A percentile compares a stretch with the other conserved stretches of the same genome.
Conservation (phyloP, 1,140 invertebrate genomes). For the Mizuhopecten yessoensis region DNA sequence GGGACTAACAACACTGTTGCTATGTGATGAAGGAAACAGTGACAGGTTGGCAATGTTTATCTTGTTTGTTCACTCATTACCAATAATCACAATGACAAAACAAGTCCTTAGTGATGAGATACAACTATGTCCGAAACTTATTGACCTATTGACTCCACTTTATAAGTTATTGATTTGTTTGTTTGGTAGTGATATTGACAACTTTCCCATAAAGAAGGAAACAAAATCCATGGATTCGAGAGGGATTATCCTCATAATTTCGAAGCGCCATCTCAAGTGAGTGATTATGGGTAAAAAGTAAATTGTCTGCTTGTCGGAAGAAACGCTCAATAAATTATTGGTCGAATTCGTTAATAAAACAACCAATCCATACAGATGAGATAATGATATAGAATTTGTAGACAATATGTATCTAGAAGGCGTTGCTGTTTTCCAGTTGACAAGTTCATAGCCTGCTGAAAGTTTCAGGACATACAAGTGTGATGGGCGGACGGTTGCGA, state of each 20-base stretch:
- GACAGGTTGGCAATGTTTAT: too few species aligned
- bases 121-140: not conserved
- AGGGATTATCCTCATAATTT: not conserved
- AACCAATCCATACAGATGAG: not conserved
- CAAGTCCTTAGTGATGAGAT: too few species aligned
- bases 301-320: not conserved
- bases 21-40: too few species aligned
- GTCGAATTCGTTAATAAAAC: not conserved
- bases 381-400: too few species aligned
- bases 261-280: not conserved
- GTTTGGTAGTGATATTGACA: not conserved
- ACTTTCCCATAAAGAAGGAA: too few species aligned
- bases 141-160: not conserved
- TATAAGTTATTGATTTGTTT: not conserved
- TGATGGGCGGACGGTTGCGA: too few species aligned
- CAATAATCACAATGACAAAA: too few species aligned
- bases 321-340: not conserved
- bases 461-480: not conserved
- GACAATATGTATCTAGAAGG: too few species aligned
- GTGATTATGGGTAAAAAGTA: not conserved
- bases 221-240: too few species aligned
- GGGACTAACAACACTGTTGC: too few species aligned
- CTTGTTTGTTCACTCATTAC: too few species aligned
- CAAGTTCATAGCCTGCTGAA: not conserved
- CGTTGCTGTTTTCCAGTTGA: not conserved